Percentiles rank a stretch among this genome's conserved stretches.
Conservation (phyloP, 2,888 invertebrate species). For the Andrena flavipes region DNA sequence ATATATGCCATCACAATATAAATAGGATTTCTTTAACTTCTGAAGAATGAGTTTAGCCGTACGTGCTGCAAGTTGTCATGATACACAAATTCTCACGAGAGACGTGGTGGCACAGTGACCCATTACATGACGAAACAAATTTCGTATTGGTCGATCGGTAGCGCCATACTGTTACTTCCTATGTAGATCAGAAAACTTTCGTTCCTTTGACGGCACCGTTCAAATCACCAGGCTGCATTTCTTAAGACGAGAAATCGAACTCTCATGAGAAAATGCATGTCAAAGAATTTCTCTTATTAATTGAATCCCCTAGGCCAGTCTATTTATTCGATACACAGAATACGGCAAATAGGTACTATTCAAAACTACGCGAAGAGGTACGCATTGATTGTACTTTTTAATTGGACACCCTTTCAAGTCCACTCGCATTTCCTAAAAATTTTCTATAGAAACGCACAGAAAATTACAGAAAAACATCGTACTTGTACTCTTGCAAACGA, state of each 20-base stretch:
- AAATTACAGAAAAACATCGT: too few species aligned
- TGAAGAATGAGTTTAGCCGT: constrained; percentile 19
- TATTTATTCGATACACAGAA: background rate
- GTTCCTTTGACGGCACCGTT: constrained; percentile 28
- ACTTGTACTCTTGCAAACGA: too few species aligned
- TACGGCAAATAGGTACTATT: background rate
- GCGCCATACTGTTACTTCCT: constrained; percentile 26
- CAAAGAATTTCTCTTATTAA: constrained; percentile 25
- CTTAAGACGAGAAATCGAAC: constrained; percentile 24
- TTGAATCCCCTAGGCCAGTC: too few species aligned
- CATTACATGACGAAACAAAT: constrained; percentile 67
- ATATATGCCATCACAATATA: background rate
- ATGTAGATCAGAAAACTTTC: constrained; percentile 56
- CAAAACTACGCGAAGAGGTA: too few species aligned
- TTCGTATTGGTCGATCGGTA: constrained; percentile 62
- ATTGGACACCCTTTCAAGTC: too few species aligned
- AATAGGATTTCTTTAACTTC: constrained; percentile 13
- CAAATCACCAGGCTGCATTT: constrained; percentile 1
- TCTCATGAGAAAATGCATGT: constrained; percentile 28
- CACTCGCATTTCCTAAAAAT: too few species aligned
- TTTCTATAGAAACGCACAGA: too few species aligned
- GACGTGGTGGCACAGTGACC: constrained; percentile 61
- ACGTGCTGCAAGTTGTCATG: constrained; percentile 79
- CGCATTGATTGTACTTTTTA: too few species aligned
- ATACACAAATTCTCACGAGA: constrained; percentile 72